Evolutionary conservation across 2,797 vertebrate genomes (phyloP), one percentile per base, ranked within the genome.

Genomic region (Bradypodion ventrale): DNA sequence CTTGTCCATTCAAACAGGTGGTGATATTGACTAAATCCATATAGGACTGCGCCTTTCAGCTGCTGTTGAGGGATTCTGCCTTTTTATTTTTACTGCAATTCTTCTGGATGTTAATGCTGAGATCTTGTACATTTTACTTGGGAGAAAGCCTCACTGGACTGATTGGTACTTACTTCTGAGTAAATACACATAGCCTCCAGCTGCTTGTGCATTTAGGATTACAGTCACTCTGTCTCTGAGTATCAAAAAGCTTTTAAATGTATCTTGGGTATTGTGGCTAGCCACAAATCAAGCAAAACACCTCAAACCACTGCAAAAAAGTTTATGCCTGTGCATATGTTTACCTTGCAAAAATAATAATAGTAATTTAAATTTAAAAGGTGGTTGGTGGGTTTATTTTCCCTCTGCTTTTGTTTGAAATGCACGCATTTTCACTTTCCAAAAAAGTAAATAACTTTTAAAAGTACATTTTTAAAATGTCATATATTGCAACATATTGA

Each of bases 401-500:
- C 5, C 63, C 69, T 78, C 49, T 75, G 78, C 81, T 75, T 77
- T 42, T 81, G 88, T 93, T 93, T 95, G 93, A 94, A 95, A 95
- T 95, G 97, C 97, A 97, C 97, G 97, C 94, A 93, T 96, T 97
- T 96, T 94, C 96, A 97, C 96, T 96, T 95, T 95, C 93, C 93
- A 59, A 66, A 78, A 73, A 75, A 27, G 65, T 65, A 85, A 91
- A 93, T 87, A 44, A 89, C 90, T 94, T 94, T 88, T 77, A 60
- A 94, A 94, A 96, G 93, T 97, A 96, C 96, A 96, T 96, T 96
- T 96, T 95, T 94, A 2, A 93, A 97, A 96, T 96, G 96, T 98
- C 96, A 96, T 96, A 97, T 97, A 96, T 96, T 97, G 96, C 95
- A 97, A 96, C 98, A 97, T 97, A 97, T 97, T 97, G 97, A 97